Evolutionary conservation across 2,113 vertebrate species (phyloP).

Genomic region (Mirounga angustirostris): DNA sequence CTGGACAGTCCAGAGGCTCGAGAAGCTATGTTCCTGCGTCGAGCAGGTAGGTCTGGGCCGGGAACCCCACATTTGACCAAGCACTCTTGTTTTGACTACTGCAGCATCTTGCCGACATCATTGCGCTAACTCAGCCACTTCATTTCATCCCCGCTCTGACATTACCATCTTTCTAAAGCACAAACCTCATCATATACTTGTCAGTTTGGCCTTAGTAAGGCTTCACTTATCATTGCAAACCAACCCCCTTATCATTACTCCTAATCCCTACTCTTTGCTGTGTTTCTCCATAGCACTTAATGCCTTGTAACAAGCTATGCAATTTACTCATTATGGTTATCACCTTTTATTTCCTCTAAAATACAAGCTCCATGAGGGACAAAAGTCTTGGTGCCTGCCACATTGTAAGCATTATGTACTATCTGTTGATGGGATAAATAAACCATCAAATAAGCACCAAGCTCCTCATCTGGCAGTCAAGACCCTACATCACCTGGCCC

Average conservation of each 20-base stretch:
- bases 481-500: not conserved
- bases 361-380: not conserved
- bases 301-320: not conserved
- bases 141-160: not conserved
- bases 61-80: not conserved
- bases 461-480: not conserved
- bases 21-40: constrained; percentile 82
- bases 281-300: not conserved
- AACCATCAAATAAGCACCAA: not conserved
- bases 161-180: not conserved
- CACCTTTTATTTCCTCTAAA: constrained; percentile 15
- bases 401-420: not conserved
- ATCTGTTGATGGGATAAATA: not conserved
- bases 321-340: not conserved
- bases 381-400: not conserved
- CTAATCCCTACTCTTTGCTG: not conserved
- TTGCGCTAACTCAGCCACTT: not conserved
- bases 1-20: constrained; percentile 83
- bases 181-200: not conserved
- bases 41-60: constrained; percentile 76
- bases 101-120: not conserved
- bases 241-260: not conserved
- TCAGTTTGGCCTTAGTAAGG: not conserved
- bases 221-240: not conserved
- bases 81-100: not conserved